Percentiles rank a stretch among this genome's conserved stretches.
These are phyloP conservation scores for Leucophenga maculata DNA, from an alignment of 2,888 invertebrate species.

Conservation along the genomic window DNA sequence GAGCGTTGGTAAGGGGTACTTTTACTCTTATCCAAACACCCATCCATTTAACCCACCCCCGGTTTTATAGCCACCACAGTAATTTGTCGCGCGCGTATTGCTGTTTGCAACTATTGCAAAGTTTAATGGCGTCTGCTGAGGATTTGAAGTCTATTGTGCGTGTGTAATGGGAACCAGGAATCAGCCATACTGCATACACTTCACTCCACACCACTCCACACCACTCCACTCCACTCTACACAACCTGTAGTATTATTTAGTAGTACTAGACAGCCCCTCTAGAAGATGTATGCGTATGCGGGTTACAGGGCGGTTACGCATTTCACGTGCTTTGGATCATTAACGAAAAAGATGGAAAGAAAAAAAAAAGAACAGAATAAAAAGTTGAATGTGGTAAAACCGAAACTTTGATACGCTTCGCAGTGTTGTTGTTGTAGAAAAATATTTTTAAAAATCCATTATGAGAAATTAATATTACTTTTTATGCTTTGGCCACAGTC, in stretches of 20 bases:
- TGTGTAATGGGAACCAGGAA: slow-evolving; percentile 5
- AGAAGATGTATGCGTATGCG: not conserved
- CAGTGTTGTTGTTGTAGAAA: no score
- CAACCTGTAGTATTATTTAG: no score
- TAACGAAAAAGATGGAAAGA: no score
- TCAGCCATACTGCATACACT: not conserved
- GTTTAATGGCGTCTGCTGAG: not conserved
- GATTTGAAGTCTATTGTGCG: slow-evolving; percentile 19
- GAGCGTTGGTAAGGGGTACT: not conserved
- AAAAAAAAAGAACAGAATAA: no score
- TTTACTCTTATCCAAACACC: not conserved
- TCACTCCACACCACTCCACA: not conserved
- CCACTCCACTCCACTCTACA: no score
- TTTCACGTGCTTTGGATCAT: not conserved
- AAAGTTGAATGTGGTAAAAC: no score
- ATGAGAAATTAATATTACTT: no score
- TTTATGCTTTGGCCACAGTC: no score
- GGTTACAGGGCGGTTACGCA: not conserved
- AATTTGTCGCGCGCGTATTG: slow-evolving; percentile 19
- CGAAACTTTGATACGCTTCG: no score
- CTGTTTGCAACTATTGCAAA: not conserved
- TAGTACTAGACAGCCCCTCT: not conserved
- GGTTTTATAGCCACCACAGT: not conserved
- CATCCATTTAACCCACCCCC: no score
- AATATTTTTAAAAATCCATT: no score